phyloP scores from a whole-genome alignment of 2,113 vertebrate genomes.

The Psephotus haematonotus region DNA sequence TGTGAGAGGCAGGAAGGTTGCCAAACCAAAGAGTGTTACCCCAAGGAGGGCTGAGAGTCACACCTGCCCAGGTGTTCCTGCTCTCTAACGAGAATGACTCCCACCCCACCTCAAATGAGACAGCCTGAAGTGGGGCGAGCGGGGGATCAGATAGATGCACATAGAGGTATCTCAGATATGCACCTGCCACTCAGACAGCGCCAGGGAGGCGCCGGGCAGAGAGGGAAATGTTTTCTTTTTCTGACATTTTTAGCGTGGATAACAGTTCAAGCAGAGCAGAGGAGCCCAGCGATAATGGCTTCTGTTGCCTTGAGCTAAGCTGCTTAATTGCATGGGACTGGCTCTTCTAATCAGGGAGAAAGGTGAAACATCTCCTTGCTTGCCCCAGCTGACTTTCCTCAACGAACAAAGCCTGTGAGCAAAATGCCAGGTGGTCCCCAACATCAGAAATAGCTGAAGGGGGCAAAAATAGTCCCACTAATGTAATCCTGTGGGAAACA shows the following conservation, averaged over 20 bases:
- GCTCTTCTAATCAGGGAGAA: constrained; percentile 41
- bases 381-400: background rate
- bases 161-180: constrained; percentile 50
- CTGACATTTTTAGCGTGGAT: constrained; percentile 13
- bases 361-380: constrained; percentile 1
- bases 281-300: background rate
- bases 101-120: background rate
- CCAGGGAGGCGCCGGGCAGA: constrained; percentile 26
- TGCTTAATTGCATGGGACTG: constrained; percentile 34
- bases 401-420: background rate
- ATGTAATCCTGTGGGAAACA: background rate
- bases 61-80: background rate
- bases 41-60: background rate
- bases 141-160: constrained; percentile 45
- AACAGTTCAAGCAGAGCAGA: constrained; percentile 44
- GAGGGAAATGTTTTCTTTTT: constrained; percentile 11
- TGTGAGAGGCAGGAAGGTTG: background rate
- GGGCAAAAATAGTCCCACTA: background rate
- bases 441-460: background rate
- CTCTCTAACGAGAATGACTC: background rate
- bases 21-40: background rate
- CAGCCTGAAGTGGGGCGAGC: background rate
- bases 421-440: background rate
- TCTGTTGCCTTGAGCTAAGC: constrained; percentile 56
- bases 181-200: constrained; percentile 45